phyloP scores from a whole-genome alignment of 2,888 invertebrate species.

The Cantharis nigra region DNA sequence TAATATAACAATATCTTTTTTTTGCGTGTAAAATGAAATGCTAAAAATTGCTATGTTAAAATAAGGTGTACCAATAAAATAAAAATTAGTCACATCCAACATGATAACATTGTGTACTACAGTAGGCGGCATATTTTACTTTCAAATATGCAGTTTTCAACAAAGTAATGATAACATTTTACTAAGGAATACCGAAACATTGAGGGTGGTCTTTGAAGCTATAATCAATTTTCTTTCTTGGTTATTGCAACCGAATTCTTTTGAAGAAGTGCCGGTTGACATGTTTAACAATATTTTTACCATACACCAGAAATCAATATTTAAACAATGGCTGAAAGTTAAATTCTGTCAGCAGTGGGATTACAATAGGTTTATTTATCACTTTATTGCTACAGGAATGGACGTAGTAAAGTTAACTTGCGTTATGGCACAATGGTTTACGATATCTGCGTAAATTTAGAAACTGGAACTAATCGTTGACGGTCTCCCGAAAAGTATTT shows the following conservation, averaged over 20 bases:
- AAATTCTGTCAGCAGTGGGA: slow-evolving; percentile 17
- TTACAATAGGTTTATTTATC: slow-evolving; percentile 30
- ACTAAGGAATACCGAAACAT: not conserved
- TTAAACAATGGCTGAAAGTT: slow-evolving; percentile 1
- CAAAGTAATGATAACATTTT: not conserved
- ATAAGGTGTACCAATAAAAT: not conserved
- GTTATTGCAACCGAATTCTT: not conserved
- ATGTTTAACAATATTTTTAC: slow-evolving; percentile 4
- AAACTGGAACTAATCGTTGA: slow-evolving; percentile 36
- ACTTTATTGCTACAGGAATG: slow-evolving; percentile 24
- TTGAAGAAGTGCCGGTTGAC: not conserved
- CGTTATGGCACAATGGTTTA: slow-evolving; percentile 30
- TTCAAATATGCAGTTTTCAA: not conserved
- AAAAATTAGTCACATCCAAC: not conserved
- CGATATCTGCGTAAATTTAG: slow-evolving; percentile 34
- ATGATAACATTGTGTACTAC: not conserved
- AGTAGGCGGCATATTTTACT: not conserved
- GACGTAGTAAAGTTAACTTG: slow-evolving; percentile 23
- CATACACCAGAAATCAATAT: not conserved
- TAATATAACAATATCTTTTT: no score
- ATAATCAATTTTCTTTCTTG: not conserved
- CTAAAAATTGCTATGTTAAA: not conserved
- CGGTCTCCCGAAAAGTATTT: slow-evolving; percentile 28
- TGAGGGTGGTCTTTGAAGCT: not conserved
- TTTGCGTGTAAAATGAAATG: no score